Evolutionary conservation across 1,140 invertebrate species (phyloP).

Genomic region (Penaeus japonicus): DNA sequence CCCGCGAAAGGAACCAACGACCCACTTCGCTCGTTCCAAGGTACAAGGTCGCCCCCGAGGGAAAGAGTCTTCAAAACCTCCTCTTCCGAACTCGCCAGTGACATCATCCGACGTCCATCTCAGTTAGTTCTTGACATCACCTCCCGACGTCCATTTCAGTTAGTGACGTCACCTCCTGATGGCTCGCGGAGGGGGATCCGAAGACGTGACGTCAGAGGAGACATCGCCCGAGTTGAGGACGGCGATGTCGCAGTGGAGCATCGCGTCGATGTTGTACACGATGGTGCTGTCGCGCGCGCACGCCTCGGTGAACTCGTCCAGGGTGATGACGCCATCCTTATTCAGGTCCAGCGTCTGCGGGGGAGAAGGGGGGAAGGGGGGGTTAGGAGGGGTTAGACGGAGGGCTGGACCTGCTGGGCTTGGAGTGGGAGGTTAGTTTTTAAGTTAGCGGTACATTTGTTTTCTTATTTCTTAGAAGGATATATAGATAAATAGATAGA

Average conservation of each 20-base stretch:
- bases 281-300: constrained; percentile 70
- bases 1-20: no score
- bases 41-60: no score
- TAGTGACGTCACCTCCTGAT: background rate
- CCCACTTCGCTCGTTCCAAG: no score
- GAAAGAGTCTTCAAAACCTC: no score
- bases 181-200: background rate
- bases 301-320: constrained; percentile 95
- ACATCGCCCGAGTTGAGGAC: background rate
- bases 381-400: background rate
- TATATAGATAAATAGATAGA: no score
- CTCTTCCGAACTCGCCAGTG: background rate
- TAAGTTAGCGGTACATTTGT: background rate
- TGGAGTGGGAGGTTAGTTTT: background rate
- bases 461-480: no score
- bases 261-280: constrained; percentile 49
- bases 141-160: background rate
- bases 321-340: constrained; percentile 92
- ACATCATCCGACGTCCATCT: background rate
- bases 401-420: background rate
- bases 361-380: background rate
- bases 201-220: background rate
- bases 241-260: constrained; percentile 31
- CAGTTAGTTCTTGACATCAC: background rate
- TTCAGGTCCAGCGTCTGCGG: constrained; percentile 87